phyloP scores from a whole-genome alignment of 2,113 vertebrate species.

The Petromus typicus region DNA sequence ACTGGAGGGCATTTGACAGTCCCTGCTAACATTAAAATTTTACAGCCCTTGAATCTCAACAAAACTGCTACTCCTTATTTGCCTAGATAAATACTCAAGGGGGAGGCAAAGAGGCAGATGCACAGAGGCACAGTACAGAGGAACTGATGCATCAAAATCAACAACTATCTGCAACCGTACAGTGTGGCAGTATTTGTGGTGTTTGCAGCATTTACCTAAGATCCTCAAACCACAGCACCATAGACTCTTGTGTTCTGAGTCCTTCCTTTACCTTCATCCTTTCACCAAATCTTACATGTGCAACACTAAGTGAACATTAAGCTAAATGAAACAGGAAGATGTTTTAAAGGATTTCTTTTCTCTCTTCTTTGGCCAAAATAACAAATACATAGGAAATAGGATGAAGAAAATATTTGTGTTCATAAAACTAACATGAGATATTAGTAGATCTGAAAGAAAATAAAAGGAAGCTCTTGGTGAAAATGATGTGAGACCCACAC shows the following conservation, averaged over 20 bases:
- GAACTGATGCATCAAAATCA: not conserved
- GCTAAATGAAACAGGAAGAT: not conserved
- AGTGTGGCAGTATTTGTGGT: fast-evolving
- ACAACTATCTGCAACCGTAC: not conserved
- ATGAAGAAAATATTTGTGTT: not conserved
- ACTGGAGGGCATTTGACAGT: not conserved
- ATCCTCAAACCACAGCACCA: not conserved
- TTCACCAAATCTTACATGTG: not conserved
- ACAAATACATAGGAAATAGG: not conserved
- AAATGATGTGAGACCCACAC: not conserved
- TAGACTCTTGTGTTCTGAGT: too few species aligned
- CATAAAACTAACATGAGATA: not conserved
- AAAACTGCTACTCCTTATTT: not conserved
- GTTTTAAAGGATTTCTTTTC: not conserved
- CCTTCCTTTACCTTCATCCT: not conserved
- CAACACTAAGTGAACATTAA: not conserved
- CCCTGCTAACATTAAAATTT: not conserved
- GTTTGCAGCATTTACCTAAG: not conserved
- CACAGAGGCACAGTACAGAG: not conserved
- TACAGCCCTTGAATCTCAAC: not conserved
- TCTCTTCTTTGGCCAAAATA: not conserved
- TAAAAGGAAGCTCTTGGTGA: not conserved
- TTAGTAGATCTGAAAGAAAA: not conserved
- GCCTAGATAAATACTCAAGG: not conserved
- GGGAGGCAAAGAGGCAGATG: not conserved